Evolutionary conservation across 2,797 vertebrate genomes (phyloP).

Genomic region (Sitta carolinensis): DNA sequence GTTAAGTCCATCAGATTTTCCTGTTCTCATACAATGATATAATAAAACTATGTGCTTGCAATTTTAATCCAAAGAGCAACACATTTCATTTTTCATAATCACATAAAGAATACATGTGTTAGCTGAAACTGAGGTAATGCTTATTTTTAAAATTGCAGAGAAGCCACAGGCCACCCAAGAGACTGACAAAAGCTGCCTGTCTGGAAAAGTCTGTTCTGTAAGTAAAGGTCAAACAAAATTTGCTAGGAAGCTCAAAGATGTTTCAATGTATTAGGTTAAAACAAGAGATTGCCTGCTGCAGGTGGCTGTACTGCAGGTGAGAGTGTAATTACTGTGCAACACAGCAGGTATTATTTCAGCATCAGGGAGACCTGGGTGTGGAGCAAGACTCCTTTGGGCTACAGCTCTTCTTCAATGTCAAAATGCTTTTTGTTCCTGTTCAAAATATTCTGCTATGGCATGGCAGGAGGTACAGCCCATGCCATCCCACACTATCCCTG

Average conservation of each 20-base stretch:
- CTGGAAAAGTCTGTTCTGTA: constrained; percentile 32
- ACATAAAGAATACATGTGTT: neutral
- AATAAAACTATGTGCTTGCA: neutral
- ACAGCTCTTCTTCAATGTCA: neutral
- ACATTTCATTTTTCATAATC: constrained; percentile 9
- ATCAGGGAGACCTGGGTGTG: neutral
- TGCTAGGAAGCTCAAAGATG: neutral
- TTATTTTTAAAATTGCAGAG: constrained; percentile 41
- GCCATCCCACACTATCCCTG: neutral
- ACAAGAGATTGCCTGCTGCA: constrained; percentile 4
- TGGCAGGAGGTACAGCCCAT: neutral
- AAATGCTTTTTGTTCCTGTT: neutral
- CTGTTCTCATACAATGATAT: neutral
- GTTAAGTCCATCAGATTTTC: neutral
- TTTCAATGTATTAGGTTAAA: neutral
- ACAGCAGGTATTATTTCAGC: neutral
- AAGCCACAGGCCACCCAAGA: constrained; percentile 51
- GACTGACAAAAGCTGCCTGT: constrained; percentile 37
- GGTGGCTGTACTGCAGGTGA: neutral
- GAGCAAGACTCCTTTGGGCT: neutral
- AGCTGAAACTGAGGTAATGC: constrained; percentile 48
- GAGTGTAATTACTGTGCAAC: neutral
- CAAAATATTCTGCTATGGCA: neutral
- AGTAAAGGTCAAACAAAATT: constrained; percentile 45
- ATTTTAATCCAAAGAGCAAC: neutral